Percentiles rank a stretch among this genome's conserved stretches.
These are phyloP conservation scores for Phoenicopterus ruber DNA, from an alignment of 2,113 vertebrate genomes.

Conservation along the genomic window DNA sequence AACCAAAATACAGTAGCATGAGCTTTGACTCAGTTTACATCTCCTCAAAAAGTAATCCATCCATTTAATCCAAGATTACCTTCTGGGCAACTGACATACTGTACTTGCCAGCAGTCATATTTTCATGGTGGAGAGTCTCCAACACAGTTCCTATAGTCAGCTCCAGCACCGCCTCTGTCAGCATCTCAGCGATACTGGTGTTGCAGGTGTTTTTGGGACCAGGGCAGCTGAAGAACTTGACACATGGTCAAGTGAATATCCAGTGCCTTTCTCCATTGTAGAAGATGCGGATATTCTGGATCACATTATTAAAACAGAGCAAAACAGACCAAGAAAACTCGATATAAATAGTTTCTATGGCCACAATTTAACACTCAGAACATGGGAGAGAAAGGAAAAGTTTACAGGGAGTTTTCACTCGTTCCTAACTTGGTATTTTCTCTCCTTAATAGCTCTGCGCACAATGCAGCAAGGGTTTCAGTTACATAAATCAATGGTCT, in stretches of 20 bases:
- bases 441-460: neutral
- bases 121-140: neutral
- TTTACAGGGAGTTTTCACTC: neutral
- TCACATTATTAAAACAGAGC: neutral
- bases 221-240: neutral
- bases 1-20: neutral
- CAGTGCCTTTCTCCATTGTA: neutral
- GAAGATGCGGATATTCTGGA: neutral
- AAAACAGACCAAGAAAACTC: neutral
- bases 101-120: neutral
- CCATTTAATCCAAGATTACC: neutral
- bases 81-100: neutral
- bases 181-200: neutral
- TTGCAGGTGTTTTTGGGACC: neutral
- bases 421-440: conserved; percentile 22
- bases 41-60: neutral
- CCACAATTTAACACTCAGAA: neutral
- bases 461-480: neutral
- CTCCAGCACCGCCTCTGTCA: neutral
- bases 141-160: neutral
- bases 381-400: neutral
- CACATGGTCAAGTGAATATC: neutral
- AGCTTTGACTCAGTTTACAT: neutral
- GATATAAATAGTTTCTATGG: neutral
- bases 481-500: conserved; percentile 43